These are phyloP conservation scores for Emydocephalus ijimae DNA, from an alignment of 2,113 vertebrate genomes.

Conservation along the genomic window DNA sequence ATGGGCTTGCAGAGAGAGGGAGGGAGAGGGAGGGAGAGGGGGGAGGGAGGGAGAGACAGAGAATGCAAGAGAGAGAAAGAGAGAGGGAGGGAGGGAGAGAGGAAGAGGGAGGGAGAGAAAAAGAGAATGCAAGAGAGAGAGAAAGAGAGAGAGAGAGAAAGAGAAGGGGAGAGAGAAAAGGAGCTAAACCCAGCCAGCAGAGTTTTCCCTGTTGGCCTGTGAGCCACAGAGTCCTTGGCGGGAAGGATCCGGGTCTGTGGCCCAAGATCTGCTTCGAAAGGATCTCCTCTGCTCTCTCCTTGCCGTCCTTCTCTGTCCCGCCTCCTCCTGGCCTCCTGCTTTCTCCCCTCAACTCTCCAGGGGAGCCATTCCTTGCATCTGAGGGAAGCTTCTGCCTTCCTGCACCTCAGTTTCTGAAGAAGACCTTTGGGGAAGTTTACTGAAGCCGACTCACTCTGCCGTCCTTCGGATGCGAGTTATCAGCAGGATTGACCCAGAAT, in stretches of 20 bases:
- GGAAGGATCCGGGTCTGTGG: neutral
- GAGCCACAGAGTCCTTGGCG: neutral
- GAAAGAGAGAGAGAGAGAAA: neutral
- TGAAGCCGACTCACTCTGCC: neutral
- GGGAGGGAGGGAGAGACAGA: neutral
- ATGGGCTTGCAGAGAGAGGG: neutral
- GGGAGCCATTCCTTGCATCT: neutral
- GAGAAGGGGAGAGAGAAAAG: neutral
- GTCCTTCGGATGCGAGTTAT: neutral
- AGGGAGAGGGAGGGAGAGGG: neutral
- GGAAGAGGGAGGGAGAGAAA: no score
- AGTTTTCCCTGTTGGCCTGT: neutral
- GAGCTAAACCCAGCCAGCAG: neutral
- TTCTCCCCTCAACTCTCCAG: neutral
- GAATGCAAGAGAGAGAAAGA: neutral
- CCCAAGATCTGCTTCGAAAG: neutral
- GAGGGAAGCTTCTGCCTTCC: neutral
- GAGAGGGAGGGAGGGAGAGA: no score
- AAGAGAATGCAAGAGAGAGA: neutral
- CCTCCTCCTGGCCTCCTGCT: neutral
- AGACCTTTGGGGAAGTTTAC: neutral
- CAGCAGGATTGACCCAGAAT: neutral
- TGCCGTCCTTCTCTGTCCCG: neutral
- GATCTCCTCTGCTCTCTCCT: neutral
- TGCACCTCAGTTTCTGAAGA: neutral